phyloP scores from a whole-genome alignment of 1,140 invertebrate species.

The Ceratina australensis region DNA sequence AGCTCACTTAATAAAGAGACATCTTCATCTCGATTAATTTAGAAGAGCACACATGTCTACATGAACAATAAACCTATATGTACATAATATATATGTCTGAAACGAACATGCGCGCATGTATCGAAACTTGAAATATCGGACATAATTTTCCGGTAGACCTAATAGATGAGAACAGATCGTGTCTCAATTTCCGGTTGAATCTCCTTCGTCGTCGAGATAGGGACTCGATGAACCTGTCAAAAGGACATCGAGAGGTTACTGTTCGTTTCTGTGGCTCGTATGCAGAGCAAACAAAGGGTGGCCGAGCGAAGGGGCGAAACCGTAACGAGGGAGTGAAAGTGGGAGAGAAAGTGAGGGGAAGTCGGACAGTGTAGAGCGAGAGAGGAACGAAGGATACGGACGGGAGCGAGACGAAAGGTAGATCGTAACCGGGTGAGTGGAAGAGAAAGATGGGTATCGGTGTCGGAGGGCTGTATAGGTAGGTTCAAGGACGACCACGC shows the following conservation, averaged over 20 bases:
- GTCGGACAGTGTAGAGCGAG: constrained; percentile 1
- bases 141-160: too few species aligned
- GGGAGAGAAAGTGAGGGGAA: constrained; percentile 39
- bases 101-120: too few species aligned
- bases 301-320: constrained; percentile 18
- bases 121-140: too few species aligned
- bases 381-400: constrained; percentile 22
- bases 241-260: constrained; percentile 48
- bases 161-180: too few species aligned
- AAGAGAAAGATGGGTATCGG: constrained; percentile 23
- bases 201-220: background rate
- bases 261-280: constrained; percentile 39
- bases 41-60: too few species aligned
- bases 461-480: constrained; percentile 47
- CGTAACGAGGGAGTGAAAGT: constrained; percentile 37
- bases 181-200: too few species aligned
- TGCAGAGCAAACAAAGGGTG: constrained; percentile 40
- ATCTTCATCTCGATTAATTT: too few species aligned
- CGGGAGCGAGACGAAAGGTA: constrained; percentile 34
- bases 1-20: too few species aligned
- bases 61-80: too few species aligned
- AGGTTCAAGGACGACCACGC: constrained; percentile 78
- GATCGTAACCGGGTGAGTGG: constrained; percentile 38
- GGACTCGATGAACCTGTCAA: constrained; percentile 32
- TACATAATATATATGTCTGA: too few species aligned